Percentiles rank a stretch among this genome's conserved stretches.
These are phyloP conservation scores for Nesogale talazaci DNA, from an alignment of 2,113 vertebrate genomes.

Conservation along the genomic window DNA sequence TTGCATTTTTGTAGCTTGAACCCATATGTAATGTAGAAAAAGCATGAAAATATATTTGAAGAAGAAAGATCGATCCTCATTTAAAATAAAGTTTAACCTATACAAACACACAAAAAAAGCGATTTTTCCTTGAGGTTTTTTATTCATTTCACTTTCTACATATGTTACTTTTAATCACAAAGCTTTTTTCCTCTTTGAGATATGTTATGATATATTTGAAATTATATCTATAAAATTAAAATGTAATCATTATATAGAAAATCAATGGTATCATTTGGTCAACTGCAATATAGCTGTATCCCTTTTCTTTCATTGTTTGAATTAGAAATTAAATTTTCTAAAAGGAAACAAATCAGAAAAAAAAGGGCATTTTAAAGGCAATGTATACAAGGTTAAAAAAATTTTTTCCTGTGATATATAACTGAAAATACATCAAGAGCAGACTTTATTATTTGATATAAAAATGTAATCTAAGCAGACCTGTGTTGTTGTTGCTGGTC, in stretches of 20 bases:
- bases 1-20: background rate
- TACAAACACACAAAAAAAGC: background rate
- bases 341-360: no score
- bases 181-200: slow-evolving; percentile 10
- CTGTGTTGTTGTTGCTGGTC: no score
- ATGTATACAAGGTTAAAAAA: no score
- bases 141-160: slow-evolving; percentile 11
- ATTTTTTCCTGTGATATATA: no score
- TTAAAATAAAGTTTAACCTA: slow-evolving; percentile 33
- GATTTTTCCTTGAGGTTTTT: slow-evolving; percentile 35
- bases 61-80: background rate
- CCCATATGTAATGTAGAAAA: background rate
- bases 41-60: background rate
- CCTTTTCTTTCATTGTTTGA: no score
- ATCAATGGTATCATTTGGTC: no score
- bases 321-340: no score
- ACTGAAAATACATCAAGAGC: no score
- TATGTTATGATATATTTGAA: background rate
- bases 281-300: no score
- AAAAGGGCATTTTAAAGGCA: background rate
- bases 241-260: no score
- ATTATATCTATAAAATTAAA: slow-evolving; percentile 29
- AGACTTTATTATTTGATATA: background rate
- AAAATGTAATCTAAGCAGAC: background rate
- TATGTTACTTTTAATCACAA: slow-evolving; percentile 9